These are phyloP conservation scores for Oryzias sinensis DNA, from an alignment of 2,797 vertebrate species.

Conservation along the genomic window DNA sequence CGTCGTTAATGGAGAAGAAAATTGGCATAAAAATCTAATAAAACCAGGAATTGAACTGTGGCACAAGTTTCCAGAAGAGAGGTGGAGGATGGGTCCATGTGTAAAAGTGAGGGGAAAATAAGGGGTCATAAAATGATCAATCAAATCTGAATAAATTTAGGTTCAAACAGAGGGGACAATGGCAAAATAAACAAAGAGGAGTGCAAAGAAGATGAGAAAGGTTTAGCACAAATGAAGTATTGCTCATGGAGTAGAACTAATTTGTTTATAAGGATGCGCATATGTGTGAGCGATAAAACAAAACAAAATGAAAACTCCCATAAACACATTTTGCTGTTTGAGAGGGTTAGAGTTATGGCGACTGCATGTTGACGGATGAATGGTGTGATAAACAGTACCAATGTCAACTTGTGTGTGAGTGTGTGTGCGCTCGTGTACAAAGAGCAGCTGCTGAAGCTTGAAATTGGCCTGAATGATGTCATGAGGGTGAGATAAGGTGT, in stretches of 20 bases:
- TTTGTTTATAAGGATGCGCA: conserved; percentile 1
- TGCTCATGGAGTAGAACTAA: conserved; percentile 7
- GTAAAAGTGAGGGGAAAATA: too few relatives aligned
- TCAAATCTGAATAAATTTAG: neutral
- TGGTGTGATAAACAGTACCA: conserved; percentile 45
- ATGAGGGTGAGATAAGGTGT: conserved; percentile 31
- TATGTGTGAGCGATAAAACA: conserved; percentile 1
- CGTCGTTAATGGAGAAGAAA: too few relatives aligned
- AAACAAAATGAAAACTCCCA: neutral
- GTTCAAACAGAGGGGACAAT: neutral
- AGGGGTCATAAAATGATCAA: too few relatives aligned
- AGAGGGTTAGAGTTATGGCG: conserved; percentile 35
- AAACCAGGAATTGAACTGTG: too few relatives aligned
- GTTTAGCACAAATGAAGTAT: neutral
- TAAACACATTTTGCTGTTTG: conserved; percentile 16
- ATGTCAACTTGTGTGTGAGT: conserved; percentile 36
- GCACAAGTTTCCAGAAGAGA: too few relatives aligned
- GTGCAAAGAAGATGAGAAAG: neutral
- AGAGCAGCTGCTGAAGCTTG: conserved; percentile 45
- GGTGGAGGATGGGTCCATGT: too few relatives aligned
- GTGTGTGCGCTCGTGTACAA: conserved; percentile 22
- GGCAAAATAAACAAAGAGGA: neutral
- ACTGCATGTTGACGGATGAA: conserved; percentile 48
- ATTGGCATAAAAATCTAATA: too few relatives aligned
- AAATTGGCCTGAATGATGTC: conserved; percentile 43